Conservation (phyloP, 2,113 vertebrate species). For the Hippocampus abdominalis region DNA sequence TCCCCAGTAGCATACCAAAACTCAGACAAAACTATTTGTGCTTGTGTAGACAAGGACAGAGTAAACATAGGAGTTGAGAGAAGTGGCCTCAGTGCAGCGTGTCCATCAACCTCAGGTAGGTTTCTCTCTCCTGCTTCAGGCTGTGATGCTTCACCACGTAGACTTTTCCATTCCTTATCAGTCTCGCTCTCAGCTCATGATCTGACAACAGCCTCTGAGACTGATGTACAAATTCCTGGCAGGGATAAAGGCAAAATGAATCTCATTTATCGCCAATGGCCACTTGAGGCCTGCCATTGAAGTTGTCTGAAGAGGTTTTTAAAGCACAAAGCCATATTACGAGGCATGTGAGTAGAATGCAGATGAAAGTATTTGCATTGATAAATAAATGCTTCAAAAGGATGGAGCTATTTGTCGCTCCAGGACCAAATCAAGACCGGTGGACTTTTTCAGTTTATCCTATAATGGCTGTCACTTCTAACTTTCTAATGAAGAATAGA, state of each 20-base stretch:
- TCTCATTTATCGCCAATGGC: slow-evolving; percentile 45
- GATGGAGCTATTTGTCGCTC: slow-evolving; percentile 43
- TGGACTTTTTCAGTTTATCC: slow-evolving; percentile 14
- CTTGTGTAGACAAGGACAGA: background rate
- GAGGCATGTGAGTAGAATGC: slow-evolving; percentile 32
- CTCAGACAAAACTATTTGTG: background rate
- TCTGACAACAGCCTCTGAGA: slow-evolving; percentile 79
- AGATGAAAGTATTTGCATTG: slow-evolving; percentile 31
- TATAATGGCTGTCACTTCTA: slow-evolving; percentile 35
- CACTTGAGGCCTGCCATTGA: slow-evolving; percentile 40
- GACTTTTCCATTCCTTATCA: slow-evolving; percentile 74
- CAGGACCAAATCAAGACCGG: slow-evolving; percentile 36
- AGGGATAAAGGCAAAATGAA: slow-evolving; percentile 34
- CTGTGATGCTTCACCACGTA: slow-evolving; percentile 77
- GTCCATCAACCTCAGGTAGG: slow-evolving; percentile 79
- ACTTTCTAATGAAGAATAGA: slow-evolving; percentile 18
- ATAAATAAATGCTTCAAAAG: slow-evolving; percentile 51
- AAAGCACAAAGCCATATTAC: slow-evolving; percentile 38
- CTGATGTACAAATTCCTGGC: slow-evolving; percentile 85
- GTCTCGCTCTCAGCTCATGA: slow-evolving; percentile 58
- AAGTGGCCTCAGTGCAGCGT: slow-evolving; percentile 55
- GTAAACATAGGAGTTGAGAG: background rate
- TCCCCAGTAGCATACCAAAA: background rate
- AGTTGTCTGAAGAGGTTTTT: slow-evolving; percentile 44
- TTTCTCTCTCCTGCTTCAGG: slow-evolving; percentile 72